A percentile compares a stretch with the other conserved stretches of the same genome.
Conservation (phyloP, 2,797 vertebrate genomes). For the Florisuga fusca region DNA sequence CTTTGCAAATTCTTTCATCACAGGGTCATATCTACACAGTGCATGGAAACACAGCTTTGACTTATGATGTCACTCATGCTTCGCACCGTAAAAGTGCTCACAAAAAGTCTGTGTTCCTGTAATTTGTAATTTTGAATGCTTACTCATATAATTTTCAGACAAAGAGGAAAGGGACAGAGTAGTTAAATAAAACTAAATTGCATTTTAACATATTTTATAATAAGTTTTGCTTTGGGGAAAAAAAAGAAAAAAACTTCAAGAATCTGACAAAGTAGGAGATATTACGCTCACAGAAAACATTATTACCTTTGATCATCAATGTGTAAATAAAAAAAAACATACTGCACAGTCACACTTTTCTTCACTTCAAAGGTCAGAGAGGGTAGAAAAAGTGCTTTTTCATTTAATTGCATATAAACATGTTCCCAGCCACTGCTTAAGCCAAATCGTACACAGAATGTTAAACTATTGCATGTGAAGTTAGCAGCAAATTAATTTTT, state of each 20-base stretch:
- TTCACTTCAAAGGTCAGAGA: conserved; percentile 52
- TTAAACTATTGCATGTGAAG: conserved; percentile 56
- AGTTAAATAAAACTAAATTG: background rate
- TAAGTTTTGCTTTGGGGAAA: background rate
- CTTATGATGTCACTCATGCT: background rate
- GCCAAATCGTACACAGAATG: conserved; percentile 15
- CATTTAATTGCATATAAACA: conserved; percentile 65
- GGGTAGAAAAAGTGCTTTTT: conserved; percentile 45
- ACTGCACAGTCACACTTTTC: conserved; percentile 18
- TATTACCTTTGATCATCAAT: conserved; percentile 28
- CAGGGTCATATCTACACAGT: background rate
- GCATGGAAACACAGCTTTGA: background rate
- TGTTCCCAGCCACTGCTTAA: conserved; percentile 62
- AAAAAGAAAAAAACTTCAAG: background rate
- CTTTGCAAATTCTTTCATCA: background rate
- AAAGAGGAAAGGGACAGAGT: background rate
- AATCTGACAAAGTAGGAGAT: background rate
- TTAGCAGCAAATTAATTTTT: conserved; percentile 69
- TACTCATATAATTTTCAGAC: background rate
- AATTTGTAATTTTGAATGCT: background rate
- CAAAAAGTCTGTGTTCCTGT: background rate
- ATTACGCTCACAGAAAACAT: conserved; percentile 7
- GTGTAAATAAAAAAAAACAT: background rate
- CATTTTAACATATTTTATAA: background rate
- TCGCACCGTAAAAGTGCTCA: background rate